Evolutionary conservation across 2,888 invertebrate species (phyloP).

Genomic region (Callimorpha dominula): DNA sequence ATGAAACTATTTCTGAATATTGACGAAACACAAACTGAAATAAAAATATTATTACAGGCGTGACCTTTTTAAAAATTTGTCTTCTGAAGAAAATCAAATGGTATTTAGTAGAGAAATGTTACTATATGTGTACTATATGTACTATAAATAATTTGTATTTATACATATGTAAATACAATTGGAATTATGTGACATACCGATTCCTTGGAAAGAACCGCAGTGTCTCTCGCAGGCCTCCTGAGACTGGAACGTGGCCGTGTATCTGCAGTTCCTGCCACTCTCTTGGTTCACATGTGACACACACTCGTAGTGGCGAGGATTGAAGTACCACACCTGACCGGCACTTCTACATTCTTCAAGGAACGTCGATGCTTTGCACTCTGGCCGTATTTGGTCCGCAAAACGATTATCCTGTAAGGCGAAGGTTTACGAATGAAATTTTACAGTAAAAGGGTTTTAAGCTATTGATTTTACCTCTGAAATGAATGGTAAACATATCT

Average conservation of each 20-base stretch:
- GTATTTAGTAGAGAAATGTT: too few species aligned
- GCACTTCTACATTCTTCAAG: conserved; percentile 61
- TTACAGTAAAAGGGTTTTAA: too few species aligned
- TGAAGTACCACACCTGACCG: conserved; percentile 70
- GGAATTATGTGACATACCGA: conserved; percentile 29
- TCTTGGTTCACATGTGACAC: conserved; percentile 65
- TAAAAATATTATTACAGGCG: too few species aligned
- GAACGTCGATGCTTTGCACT: conserved; percentile 55
- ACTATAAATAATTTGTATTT: too few species aligned
- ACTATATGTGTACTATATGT: too few species aligned
- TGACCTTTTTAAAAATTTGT: too few species aligned
- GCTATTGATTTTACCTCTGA: too few species aligned
- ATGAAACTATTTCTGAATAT: not conserved
- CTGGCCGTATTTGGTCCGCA: conserved; percentile 52
- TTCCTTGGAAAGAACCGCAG: conserved; percentile 90
- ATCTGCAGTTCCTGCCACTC: conserved; percentile 87
- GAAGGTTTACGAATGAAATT: not conserved
- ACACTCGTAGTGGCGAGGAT: conserved; percentile 77
- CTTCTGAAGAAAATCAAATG: too few species aligned
- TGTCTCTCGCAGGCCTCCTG: conserved; percentile 92
- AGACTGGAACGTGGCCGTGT: conserved; percentile 90
- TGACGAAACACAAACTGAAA: too few species aligned
- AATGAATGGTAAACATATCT: too few species aligned
- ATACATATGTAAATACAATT: too few species aligned
- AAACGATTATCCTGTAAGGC: conserved; percentile 26